Evolutionary conservation across 2,888 invertebrate genomes (phyloP).

Genomic region (Apotomis turbidana): DNA sequence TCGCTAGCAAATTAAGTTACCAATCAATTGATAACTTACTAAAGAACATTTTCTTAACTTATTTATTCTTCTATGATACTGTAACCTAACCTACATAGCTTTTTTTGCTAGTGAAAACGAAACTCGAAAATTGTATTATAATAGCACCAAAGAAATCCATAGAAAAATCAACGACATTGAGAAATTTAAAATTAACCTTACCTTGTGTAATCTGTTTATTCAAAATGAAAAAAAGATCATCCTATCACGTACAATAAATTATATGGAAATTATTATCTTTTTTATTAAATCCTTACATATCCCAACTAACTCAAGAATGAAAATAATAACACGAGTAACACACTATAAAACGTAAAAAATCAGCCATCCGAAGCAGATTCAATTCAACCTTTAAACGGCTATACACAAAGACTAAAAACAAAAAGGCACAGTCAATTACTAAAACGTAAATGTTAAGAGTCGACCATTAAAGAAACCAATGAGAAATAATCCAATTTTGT

Average conservation of each 20-base stretch:
- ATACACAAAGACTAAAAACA: constrained; percentile 27
- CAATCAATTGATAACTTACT: not conserved
- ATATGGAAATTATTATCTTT: constrained; percentile 16
- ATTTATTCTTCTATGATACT: too few relatives aligned
- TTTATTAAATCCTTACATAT: too few relatives aligned
- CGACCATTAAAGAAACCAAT: constrained; percentile 55
- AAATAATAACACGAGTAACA: too few relatives aligned
- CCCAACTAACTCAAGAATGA: not conserved
- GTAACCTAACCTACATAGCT: too few relatives aligned
- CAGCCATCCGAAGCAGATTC: constrained; percentile 9
- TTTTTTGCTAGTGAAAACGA: not conserved
- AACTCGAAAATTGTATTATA: constrained; percentile 37
- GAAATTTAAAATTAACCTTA: constrained; percentile 1
- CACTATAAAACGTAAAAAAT: constrained; percentile 2
- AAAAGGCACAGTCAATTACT: constrained; percentile 33
- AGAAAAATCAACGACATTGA: constrained; percentile 13
- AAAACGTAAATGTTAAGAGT: constrained; percentile 40
- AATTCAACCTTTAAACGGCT: constrained; percentile 31
- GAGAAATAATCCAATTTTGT: constrained; percentile 64
- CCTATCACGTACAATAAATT: constrained; percentile 38
- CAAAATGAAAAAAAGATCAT: constrained; percentile 22
- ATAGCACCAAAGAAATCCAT: constrained; percentile 47
- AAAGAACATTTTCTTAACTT: too few relatives aligned
- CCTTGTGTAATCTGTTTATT: constrained; percentile 14
- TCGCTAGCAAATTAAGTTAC: not conserved